These are phyloP conservation scores for Rallus limicola DNA, from an alignment of 2,113 vertebrate genomes.

Conservation along the genomic window DNA sequence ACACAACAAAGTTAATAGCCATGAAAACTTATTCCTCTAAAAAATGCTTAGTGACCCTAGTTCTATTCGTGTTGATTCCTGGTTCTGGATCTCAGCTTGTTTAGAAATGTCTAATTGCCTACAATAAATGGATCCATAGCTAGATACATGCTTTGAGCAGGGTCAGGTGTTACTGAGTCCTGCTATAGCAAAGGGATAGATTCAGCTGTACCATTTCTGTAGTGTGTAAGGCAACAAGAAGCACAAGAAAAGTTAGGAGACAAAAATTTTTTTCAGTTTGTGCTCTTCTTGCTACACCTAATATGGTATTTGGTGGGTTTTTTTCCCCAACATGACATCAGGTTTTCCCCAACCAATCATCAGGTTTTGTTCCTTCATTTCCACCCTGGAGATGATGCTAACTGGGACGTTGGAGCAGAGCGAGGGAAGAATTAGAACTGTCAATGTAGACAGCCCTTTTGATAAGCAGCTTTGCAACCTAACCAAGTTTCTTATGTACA, in stretches of 20 bases:
- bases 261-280: neutral
- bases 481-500: neutral
- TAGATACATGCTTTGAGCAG: neutral
- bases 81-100: neutral
- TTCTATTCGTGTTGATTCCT: neutral
- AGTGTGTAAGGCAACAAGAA: neutral
- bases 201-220: neutral
- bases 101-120: neutral
- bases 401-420: neutral
- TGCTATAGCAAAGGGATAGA: neutral
- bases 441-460: neutral
- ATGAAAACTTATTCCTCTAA: neutral
- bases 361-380: neutral
- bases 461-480: neutral
- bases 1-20: neutral
- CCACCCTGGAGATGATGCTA: neutral
- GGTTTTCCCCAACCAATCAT: too few relatives aligned
- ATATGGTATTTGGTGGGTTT: neutral
- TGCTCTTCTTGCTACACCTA: neutral
- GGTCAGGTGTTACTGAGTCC: neutral
- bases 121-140: neutral
- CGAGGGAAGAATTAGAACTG: neutral
- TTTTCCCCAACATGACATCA: neutral
- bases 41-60: neutral
- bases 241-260: neutral